Base-by-base conservation (phyloP, 2,888 invertebrate genomes). In the Ennomos erosarius region DNA sequence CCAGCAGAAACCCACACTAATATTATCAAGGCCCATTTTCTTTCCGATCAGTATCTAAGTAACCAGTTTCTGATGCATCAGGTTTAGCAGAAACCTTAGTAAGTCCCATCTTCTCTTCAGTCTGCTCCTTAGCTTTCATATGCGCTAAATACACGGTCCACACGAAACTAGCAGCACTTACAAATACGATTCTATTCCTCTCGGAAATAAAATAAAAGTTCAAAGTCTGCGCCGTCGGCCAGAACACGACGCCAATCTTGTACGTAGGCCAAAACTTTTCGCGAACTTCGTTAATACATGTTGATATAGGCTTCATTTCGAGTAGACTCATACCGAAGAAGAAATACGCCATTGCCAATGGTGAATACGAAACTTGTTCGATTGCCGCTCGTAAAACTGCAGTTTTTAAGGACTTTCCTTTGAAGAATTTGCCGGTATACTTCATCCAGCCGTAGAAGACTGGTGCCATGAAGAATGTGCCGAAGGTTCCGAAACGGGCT, bases 91-190 rank as follows among this genome's bases (percentile, higher is more conserved):
- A 26, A 6, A 26, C 26, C 4, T 26, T 26, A 26, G 26, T 26
- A 5, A 26, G 6, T 26, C 26, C 5, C 26, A 6, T 26, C 9
- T 45, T 26, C 8, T n/a, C 36, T 40, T 40, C 9, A 8, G n/a
- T 35, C 90, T 81, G 75, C n/a, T 74, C 69, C 26, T 74, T 81
- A 0, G 79, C 79, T 53, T 96, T 96, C 95, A 96, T 95, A 68
- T 96, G 96, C 0, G 96, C 96, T 63, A 97, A 88, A 76, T 95
- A 96, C 11, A 95, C 94, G 0, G 96, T 96, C 96, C 96, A 97
- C 35, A 96, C 81, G 56, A 96, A 93, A 77, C 96, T 96, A 58
- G 95, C 95, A 0, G 93, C 84, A 67, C 96, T 95, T 0, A 96
- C 95, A 67, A 96, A 96, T 0, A 95, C 93, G 1, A 96, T 95